phyloP scores from a whole-genome alignment of 2,113 vertebrate species.

The Stomatorhinus ivindoensis region DNA sequence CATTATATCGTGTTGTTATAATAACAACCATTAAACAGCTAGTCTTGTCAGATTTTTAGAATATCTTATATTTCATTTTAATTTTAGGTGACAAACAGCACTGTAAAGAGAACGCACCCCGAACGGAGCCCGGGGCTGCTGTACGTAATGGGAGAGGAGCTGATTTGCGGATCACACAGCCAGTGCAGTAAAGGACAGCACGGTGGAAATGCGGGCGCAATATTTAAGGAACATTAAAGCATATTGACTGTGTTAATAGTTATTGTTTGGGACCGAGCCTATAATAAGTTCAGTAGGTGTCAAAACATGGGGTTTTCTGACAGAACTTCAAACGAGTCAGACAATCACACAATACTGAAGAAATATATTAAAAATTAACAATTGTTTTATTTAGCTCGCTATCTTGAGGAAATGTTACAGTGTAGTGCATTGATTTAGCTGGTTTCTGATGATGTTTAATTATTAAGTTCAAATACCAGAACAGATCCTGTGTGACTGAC shows the following conservation, averaged over 20 bases:
- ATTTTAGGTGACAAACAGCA: not conserved
- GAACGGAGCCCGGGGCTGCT: not conserved
- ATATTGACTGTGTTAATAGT: not conserved
- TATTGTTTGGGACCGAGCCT: not conserved
- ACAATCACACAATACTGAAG: not conserved
- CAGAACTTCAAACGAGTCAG: not conserved
- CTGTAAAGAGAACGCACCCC: not conserved
- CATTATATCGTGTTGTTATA: not conserved
- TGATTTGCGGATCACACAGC: not conserved
- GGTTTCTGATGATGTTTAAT: not conserved
- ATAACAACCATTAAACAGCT: not conserved
- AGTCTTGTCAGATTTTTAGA: not conserved
- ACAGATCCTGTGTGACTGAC: not conserved
- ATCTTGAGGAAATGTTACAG: not conserved
- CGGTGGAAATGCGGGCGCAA: not conserved
- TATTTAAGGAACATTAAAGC: not conserved
- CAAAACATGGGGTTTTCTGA: not conserved
- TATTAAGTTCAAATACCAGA: not conserved
- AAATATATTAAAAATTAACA: not conserved
- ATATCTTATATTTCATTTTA: not conserved
- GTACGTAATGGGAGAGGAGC: not conserved
- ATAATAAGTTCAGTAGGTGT: not conserved
- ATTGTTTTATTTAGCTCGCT: not conserved
- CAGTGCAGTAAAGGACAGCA: not conserved
- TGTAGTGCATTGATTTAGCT: not conserved